Base-by-base conservation (phyloP, 1,140 invertebrate species). In the Centruroides vittatus region DNA sequence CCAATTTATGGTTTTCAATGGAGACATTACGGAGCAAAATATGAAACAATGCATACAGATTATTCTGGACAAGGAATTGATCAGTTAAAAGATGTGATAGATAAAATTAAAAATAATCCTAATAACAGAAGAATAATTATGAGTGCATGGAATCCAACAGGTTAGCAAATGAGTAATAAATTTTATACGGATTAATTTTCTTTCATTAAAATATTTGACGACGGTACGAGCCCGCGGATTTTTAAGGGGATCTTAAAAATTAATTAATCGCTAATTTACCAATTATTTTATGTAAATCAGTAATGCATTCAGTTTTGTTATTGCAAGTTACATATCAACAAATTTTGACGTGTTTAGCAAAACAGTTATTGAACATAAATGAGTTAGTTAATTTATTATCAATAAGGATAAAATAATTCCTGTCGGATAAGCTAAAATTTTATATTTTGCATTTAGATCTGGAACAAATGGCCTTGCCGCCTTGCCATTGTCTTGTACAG, bases 1-100 rank as follows among this genome's bases (percentile, higher is more conserved):
- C 97, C 97, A 6, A 82, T 99, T 35, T 99, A 99, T 80, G 97
- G 97, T 0, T 99, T 99, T 71, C 97, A 99, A 73, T 99, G 97
- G 97, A 79, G 96, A 60, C 94, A 99, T 75, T 98, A 86, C 80
- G 97, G 97, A 47, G 94, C 95, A 3, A 75, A 92, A 68, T 99
- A 99, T 74, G 76, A 79, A 50, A 82, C 87, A 67, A 89, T 89
- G 79, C 76, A 88, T 65, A 79, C 85, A 54, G 86, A 98, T 76
- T 78, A 76, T 61, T 70, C 66, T 6, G 84, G 83, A 36, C 77
- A 98, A 78, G 97, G 97, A 55, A 80, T 92, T 61, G 91, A 99
- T 76, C 96, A 99, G 75, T 73, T 99, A 35, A 69, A 73, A 35
- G 62, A 92, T 62, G 80, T 97, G 8, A 93, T 96, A 68, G 67